Evolutionary conservation across 2,888 invertebrate genomes (phyloP).

Genomic region (Thecophora atra): DNA sequence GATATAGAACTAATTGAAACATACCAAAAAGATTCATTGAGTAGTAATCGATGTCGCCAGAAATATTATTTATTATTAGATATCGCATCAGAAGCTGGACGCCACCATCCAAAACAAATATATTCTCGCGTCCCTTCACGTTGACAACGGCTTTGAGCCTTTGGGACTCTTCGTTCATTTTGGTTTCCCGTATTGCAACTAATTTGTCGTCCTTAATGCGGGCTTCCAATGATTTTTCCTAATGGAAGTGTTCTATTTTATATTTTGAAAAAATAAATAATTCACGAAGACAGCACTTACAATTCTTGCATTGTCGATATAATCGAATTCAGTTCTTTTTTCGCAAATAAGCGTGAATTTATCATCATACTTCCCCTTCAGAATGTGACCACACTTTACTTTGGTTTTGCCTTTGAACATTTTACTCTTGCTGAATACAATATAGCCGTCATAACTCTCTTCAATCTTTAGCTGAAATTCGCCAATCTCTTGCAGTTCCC

Average conservation of each 20-base stretch:
- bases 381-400: slow-evolving; percentile 52
- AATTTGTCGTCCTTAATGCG: slow-evolving; percentile 53
- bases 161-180: slow-evolving; percentile 56
- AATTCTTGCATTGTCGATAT: slow-evolving; percentile 54
- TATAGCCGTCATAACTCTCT: slow-evolving; percentile 59
- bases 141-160: slow-evolving; percentile 55
- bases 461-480: slow-evolving; percentile 54
- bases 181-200: slow-evolving; percentile 53
- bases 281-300: slow-evolving; percentile 39
- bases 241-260: not conserved
- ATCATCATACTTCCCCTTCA: slow-evolving; percentile 57
- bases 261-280: not conserved
- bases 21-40: slow-evolving; percentile 58
- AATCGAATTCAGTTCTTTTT: slow-evolving; percentile 57
- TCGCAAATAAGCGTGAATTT: slow-evolving; percentile 55
- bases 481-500: slow-evolving; percentile 55
- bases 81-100: slow-evolving; percentile 58
- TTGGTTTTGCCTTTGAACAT: slow-evolving; percentile 53
- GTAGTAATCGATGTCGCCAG: slow-evolving; percentile 55
- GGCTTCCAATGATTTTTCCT: slow-evolving; percentile 54
- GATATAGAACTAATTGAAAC: slow-evolving; percentile 1
- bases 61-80: slow-evolving; percentile 53
- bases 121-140: slow-evolving; percentile 55
- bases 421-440: slow-evolving; percentile 56
- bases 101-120: slow-evolving; percentile 59